These are phyloP conservation scores for Athrips mouffetella DNA, from an alignment of 2,888 invertebrate species.

Conservation along the genomic window DNA sequence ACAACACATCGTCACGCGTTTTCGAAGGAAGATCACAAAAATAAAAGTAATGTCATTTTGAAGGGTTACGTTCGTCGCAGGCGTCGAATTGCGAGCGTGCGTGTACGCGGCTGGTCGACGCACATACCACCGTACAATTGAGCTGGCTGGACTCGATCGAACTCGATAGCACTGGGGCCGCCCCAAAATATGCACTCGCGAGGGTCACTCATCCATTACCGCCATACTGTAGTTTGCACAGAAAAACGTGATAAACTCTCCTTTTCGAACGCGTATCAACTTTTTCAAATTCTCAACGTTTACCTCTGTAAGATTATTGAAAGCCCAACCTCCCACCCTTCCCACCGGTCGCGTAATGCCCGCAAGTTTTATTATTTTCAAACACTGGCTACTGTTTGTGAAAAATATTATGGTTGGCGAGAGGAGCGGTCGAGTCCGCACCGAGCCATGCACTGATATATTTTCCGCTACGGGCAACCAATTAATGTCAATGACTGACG, in stretches of 20 bases:
- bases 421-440: conserved; percentile 33
- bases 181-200: conserved; percentile 47
- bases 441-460: conserved; percentile 61
- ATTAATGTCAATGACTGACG: conserved; percentile 70
- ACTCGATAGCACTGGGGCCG: conserved; percentile 34
- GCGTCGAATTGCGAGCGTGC: conserved; percentile 27
- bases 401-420: too few species aligned
- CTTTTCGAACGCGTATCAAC: too few species aligned
- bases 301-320: neutral
- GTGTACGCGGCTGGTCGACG: conserved; percentile 46
- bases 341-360: too few species aligned
- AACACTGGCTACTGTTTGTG: too few species aligned
- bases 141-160: conserved; percentile 21
- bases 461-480: conserved; percentile 56
- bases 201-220: conserved; percentile 25
- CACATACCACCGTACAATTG: conserved; percentile 63
- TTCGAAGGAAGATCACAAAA: conserved; percentile 11
- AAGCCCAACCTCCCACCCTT: neutral
- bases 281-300: too few species aligned
- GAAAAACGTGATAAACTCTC: neutral
- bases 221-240: neutral
- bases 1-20: conserved; percentile 58
- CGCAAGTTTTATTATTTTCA: too few species aligned
- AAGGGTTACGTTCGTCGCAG: conserved; percentile 31
- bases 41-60: conserved; percentile 56